A percentile compares a stretch with the other conserved stretches of the same genome.
Evolutionary conservation across 2,797 vertebrate species (phyloP).

Genomic region (Squalus acanthias): DNA sequence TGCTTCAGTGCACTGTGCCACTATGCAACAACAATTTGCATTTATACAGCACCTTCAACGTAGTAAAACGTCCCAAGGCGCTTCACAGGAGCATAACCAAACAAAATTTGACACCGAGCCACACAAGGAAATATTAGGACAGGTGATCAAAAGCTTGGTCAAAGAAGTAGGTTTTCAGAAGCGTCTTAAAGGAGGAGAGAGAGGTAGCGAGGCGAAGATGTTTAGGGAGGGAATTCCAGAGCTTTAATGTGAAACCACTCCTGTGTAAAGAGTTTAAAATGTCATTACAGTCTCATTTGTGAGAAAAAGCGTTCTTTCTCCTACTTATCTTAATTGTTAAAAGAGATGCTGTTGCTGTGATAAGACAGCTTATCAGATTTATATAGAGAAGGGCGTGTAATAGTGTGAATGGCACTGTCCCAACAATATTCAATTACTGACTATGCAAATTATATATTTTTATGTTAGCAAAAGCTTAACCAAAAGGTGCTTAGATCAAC

Average conservation of each 20-base stretch:
- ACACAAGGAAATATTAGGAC: neutral
- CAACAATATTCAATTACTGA: neutral
- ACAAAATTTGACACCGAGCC: neutral
- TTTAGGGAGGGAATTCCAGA: neutral
- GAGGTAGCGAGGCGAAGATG: neutral
- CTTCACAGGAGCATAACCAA: neutral
- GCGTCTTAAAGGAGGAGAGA: neutral
- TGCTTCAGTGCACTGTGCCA: neutral
- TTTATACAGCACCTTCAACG: neutral
- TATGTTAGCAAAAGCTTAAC: neutral
- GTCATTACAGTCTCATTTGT: neutral
- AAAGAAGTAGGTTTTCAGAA: neutral
- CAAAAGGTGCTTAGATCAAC: too few relatives aligned
- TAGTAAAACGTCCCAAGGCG: neutral
- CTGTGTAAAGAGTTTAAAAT: neutral
- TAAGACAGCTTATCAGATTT: neutral
- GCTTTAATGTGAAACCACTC: neutral
- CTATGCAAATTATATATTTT: neutral
- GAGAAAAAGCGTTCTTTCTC: neutral
- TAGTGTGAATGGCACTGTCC: neutral
- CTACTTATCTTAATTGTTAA: neutral
- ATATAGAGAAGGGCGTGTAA: neutral
- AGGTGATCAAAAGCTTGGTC: neutral
- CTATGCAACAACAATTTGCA: neutral
- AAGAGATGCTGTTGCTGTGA: neutral